Conservation (phyloP, 1,140 invertebrate genomes). For the Drosophila pandora region DNA sequence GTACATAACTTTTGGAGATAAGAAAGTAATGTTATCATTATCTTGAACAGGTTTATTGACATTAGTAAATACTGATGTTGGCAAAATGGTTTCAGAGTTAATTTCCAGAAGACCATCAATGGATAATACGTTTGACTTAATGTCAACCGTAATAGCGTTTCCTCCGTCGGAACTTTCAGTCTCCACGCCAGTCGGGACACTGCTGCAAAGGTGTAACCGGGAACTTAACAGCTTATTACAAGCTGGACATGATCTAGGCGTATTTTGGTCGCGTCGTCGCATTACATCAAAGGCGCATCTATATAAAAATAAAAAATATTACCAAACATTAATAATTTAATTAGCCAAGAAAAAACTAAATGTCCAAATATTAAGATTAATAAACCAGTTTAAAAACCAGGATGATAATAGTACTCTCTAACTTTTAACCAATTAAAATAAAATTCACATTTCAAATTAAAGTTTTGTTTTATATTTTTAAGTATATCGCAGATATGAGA, state of each 20-base stretch:
- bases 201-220: slow-evolving; percentile 83
- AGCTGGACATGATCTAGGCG: slow-evolving; percentile 86
- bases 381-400: not conserved
- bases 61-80: slow-evolving; percentile 45
- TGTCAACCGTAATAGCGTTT: slow-evolving; percentile 26
- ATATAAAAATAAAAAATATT: slow-evolving; percentile 22
- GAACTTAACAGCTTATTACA: slow-evolving; percentile 88
- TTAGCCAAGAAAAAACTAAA: not conserved
- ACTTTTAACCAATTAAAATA: too few relatives aligned
- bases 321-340: not conserved
- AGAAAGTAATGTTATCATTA: slow-evolving; percentile 42
- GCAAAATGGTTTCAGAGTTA: slow-evolving; percentile 31
- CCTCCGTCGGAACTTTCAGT: slow-evolving; percentile 47
- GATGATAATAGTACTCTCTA: too few relatives aligned
- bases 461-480: too few relatives aligned
- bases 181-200: slow-evolving; percentile 2
- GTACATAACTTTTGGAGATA: slow-evolving; percentile 64
- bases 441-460: too few relatives aligned
- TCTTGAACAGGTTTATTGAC: slow-evolving; percentile 42
- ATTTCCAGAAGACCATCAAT: slow-evolving; percentile 43
- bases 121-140: slow-evolving; percentile 42
- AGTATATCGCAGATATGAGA: too few relatives aligned
- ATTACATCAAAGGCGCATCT: slow-evolving; percentile 90
- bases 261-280: slow-evolving; percentile 87
- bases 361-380: too few relatives aligned